phyloP scores from a whole-genome alignment of 2,888 invertebrate genomes.

The Steromphala cineraria region DNA sequence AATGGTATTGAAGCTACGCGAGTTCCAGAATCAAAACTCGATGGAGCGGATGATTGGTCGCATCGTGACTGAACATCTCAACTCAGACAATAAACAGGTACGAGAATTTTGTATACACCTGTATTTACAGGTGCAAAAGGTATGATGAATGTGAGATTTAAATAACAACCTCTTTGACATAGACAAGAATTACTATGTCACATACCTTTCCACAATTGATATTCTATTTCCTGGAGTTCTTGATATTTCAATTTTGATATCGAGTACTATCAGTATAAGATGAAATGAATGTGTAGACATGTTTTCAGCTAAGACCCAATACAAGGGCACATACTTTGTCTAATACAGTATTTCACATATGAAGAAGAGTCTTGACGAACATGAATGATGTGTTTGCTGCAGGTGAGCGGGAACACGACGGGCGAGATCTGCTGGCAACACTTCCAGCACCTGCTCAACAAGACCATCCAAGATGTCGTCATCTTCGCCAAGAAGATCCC shows the following conservation, averaged over 20 bases:
- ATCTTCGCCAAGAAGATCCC: slow-evolving; percentile 99
- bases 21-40: slow-evolving; percentile 49
- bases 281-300: no score
- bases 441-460: slow-evolving; percentile 71
- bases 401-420: slow-evolving; percentile 35
- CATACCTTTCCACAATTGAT: no score
- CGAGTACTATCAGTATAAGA: no score
- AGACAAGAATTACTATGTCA: no score
- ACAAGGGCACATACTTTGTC: no score
- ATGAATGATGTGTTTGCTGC: neutral
- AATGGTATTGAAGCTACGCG: slow-evolving; percentile 56
- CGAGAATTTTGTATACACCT: neutral
- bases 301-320: no score
- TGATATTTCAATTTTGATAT: no score
- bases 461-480: slow-evolving; percentile 92
- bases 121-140: no score
- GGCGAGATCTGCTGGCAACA: slow-evolving; percentile 71
- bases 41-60: slow-evolving; percentile 62
- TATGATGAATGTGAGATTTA: no score
- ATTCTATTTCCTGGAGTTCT: no score
- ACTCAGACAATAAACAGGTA: slow-evolving; percentile 32
- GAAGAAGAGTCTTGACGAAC: neutral
- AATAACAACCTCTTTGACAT: no score
- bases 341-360: no score
- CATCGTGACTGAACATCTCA: slow-evolving; percentile 50